Evolutionary conservation across 92 coral and sea anemone species (phyloP), one percentile per base, ranked within the genome.

Genomic region (Phenganax marumi): DNA sequence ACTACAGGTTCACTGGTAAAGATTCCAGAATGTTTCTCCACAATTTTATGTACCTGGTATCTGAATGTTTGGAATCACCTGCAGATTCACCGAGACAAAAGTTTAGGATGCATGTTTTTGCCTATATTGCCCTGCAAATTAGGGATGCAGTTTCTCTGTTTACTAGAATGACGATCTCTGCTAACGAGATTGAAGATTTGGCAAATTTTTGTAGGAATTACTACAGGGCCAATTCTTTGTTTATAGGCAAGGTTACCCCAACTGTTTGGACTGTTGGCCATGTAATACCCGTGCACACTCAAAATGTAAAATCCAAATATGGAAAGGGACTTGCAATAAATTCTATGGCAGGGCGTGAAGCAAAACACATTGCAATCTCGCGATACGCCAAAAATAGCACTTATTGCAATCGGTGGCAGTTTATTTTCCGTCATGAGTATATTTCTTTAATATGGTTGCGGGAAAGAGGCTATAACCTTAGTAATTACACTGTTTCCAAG

Each of bases 181-280:
- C 64, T 50, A 19, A 19, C 68, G 88, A 54, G n/a, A 52, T 87
- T 56, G 75, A 79, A 77, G 86, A 80, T 57, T 66, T 90, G 52
- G 69, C 80, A 66, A 77, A 73, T 49, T 71, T 72, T 52, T 89
- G 88, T 71, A 61, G 13, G 68, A 33, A 50, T 70, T 90, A 84
- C 54, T 87, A 83, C 73, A 84, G 81, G 80, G 89, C 90, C 4
- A 84, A 70, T 66, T 73, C 90, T n/a, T 74, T 90, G 18, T 76
- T 90, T 18, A 19, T 90, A 50, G 82, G 75, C 74, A 78, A 57
- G 16, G 88, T 87, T 5, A 81, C 89, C 26, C 91, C 90, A 17
- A 88, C 91, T 17, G 86, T 84, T n/a, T 91, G 90, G 93, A 87
- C 91, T 43, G 79, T 90, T 7, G 87, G 91, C 10, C 84, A 90